Evolutionary conservation across 2,113 vertebrate genomes (phyloP).

Genomic region (Austrofundulus limnaeus): DNA sequence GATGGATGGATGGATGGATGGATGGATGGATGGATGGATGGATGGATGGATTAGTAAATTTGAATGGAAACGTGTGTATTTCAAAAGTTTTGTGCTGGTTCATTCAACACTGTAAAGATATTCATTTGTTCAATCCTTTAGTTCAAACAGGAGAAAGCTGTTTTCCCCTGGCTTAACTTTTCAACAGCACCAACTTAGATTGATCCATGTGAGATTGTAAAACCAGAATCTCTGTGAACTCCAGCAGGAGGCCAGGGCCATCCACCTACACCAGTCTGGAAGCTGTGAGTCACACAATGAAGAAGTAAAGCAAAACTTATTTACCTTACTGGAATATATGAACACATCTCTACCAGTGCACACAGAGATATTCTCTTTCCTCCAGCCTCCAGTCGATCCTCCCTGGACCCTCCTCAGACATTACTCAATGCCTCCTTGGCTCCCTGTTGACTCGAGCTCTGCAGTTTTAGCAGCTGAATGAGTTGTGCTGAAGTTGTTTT

Average conservation of each 20-base stretch:
- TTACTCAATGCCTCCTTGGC: constrained; percentile 59
- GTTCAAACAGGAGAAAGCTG: constrained; percentile 11
- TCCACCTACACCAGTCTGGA: constrained; percentile 56
- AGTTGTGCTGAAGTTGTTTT: constrained; percentile 50
- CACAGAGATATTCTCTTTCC: constrained; percentile 20
- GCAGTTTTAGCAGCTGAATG: constrained; percentile 59
- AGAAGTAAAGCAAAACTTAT: constrained; percentile 44
- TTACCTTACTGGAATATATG: constrained; percentile 53
- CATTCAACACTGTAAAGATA: neutral
- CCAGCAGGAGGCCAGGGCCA: constrained; percentile 18
- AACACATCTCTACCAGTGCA: constrained; percentile 34
- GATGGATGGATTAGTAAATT: too few relatives aligned
- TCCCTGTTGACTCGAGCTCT: constrained; percentile 36
- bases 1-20: too few relatives aligned
- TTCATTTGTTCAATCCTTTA: neutral
- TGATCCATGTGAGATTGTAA: constrained; percentile 11
- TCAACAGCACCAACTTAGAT: constrained; percentile 9
- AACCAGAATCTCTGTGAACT: constrained; percentile 20
- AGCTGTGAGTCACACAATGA: constrained; percentile 54
- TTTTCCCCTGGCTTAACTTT: constrained; percentile 7
- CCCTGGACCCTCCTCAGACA: constrained; percentile 54
- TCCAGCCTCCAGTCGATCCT: constrained; percentile 31
- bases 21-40: too few relatives aligned
- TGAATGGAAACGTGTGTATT: neutral
- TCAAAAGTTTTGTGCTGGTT: neutral